Base-by-base conservation (phyloP, 2,888 invertebrate genomes). In the Panzeria rudis region DNA sequence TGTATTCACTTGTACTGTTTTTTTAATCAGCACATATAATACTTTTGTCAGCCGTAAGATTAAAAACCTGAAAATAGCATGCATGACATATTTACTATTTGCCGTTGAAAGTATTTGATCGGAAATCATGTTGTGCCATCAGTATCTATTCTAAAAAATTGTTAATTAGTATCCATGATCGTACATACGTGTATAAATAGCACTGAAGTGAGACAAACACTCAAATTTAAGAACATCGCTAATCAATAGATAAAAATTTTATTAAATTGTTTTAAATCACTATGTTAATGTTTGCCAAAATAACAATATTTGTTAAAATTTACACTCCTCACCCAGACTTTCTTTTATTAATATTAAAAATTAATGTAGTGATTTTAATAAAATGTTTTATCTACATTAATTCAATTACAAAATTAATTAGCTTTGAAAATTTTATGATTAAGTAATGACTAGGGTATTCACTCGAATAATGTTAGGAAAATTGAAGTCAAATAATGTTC, bases 21-120 rank as follows among this genome's bases (percentile, higher is more conserved):
- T 66, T 72, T 50, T 62, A 84, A 81, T 84, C 73, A 81, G 56
- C 11, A 32, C 29, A 62, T 52, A 78, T 29, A 29, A 29, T 29
- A 29, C 29, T 29, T 29, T 2, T 78, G 29, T 61, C 69, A 50
- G n/a, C 47, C 23, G 13, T 38, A 25, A 66, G 76, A 84, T 80
- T 77, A 73, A 69, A 71, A 76, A 44, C 56, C 0, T 6, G 25
- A 69, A 61, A 20, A 23, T 15, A 68, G 59, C 32, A 15, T 23
- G 6, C 11, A 17, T 41, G n/a, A 15, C 50, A 35, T 7, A 7
- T 1, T n/a, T 7, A 35, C 11, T 41, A 41, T 11, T 56, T 20
- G 29, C 5, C 32, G 32, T 2, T 50, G 47, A 35, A 32, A 61
- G 59, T 3, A 4, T 47, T 35, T 32, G 15, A 61, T 20, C 17